Base-by-base conservation (phyloP, 2,888 invertebrate genomes). In the Malthinus seriepunctatus region DNA sequence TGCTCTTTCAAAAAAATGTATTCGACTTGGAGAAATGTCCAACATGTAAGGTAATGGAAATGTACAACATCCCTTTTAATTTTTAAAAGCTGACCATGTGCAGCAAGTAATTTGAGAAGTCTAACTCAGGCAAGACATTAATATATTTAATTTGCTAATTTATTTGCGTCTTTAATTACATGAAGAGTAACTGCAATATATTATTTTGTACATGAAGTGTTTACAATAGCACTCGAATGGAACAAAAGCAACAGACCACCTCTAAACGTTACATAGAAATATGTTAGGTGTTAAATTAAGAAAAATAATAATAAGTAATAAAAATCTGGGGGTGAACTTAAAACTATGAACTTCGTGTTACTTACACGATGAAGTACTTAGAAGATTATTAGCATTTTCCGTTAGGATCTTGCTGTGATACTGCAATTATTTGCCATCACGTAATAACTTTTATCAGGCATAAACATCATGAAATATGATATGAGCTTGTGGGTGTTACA, bases 371-470 rank as follows among this genome's bases (percentile, higher is more conserved):
- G 57, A 52, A 52, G 57, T 57, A 57, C 57, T 57, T 57, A 57
- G 51, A 48, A 57, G 57, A 57, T 57, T 57, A 57, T 57, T 57
- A 57, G 57, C 51, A 57, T 57, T 57, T 48, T n/a, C 57, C 57
- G 57, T 57, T 57, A 57, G 57, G 42, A 57, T 57, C 57, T 51
- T 34, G 57, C 57, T 57, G 57, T 57, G 57, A 57, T 57, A 51
- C 52, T 57, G 57, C 57, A 57, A 57, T 57, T 57, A 57, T 57
- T 57, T 57, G 51, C 57, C 57, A 57, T 57, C 57, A 57, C 57
- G 57, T 57, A 57, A 57, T 57, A 57, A 57, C 57, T 57, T 57
- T 57, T 57, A 57, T 57, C 52, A 52, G 52, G 50, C 57, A 57
- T 57, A 57, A 57, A 57, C 52, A 57, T 57, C 52, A 52, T 50